These are phyloP conservation scores for Phalera bucephala DNA, from an alignment of 2,888 invertebrate genomes.

Conservation along the genomic window DNA sequence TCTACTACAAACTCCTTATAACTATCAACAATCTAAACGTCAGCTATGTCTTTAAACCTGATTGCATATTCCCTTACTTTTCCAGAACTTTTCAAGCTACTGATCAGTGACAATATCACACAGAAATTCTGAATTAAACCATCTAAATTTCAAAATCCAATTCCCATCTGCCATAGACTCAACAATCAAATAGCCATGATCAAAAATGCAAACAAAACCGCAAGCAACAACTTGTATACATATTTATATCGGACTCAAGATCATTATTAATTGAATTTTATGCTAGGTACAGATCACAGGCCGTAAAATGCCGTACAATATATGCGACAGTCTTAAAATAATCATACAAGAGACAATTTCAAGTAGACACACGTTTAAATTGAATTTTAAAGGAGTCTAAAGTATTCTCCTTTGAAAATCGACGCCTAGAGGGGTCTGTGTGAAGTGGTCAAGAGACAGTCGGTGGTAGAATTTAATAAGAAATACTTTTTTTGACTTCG, in stretches of 20 bases:
- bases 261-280: slow-evolving; percentile 25
- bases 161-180: no score
- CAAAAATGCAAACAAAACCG: slow-evolving; percentile 18
- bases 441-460: background rate
- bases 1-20: no score
- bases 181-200: no score
- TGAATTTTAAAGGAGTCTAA: background rate
- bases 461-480: background rate
- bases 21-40: no score
- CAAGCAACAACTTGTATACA: slow-evolving; percentile 12
- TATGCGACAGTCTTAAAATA: slow-evolving; percentile 21
- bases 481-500: background rate
- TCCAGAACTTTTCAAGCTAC: no score
- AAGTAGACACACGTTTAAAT: background rate
- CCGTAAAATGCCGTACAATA: slow-evolving; percentile 27
- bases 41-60: no score
- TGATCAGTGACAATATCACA: no score
- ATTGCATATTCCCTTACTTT: no score
- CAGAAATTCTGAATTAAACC: no score
- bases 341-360: slow-evolving; percentile 15
- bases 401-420: background rate
- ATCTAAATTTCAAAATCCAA: no score
- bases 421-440: background rate
- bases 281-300: slow-evolving; percentile 16
- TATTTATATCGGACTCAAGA: slow-evolving; percentile 13